Percentiles rank a stretch among this genome's conserved stretches.
phyloP scores from a whole-genome alignment of 2,797 vertebrate species.

The Myotis pilosus region DNA sequence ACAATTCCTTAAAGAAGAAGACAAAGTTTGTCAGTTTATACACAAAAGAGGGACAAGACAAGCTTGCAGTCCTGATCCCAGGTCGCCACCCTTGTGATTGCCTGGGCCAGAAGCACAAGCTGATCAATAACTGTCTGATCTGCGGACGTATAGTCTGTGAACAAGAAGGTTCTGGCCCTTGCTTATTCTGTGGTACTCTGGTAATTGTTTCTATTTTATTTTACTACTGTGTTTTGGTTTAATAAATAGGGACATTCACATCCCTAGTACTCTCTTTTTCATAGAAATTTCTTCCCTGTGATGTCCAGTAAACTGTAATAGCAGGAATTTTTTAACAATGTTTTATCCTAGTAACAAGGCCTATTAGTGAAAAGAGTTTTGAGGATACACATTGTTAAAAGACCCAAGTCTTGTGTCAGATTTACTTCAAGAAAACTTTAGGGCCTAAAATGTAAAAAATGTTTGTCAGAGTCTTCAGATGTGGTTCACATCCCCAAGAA shows the following conservation, averaged over 20 bases:
- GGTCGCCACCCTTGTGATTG: slow-evolving; percentile 94
- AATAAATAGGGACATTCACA: background rate
- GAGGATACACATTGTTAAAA: background rate
- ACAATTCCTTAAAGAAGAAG: slow-evolving; percentile 90
- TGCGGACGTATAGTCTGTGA: slow-evolving; percentile 97
- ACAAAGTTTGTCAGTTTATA: slow-evolving; percentile 94
- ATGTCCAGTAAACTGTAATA: slow-evolving; percentile 18
- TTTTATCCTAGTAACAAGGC: background rate
- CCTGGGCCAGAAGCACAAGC: slow-evolving; percentile 95
- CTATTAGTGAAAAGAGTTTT: slow-evolving; percentile 14
- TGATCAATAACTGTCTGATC: slow-evolving; percentile 96
- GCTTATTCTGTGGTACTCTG: slow-evolving; percentile 94
- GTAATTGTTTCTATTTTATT: slow-evolving; percentile 80
- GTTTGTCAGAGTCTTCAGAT: background rate
- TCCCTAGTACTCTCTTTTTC: slow-evolving; percentile 30
- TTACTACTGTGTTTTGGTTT: background rate
- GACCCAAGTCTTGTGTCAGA: background rate
- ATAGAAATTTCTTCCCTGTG: slow-evolving; percentile 3
- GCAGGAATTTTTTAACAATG: background rate
- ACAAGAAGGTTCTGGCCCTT: slow-evolving; percentile 97
- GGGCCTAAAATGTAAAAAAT: background rate
- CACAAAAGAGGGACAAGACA: slow-evolving; percentile 94
- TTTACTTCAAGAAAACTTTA: slow-evolving; percentile 23
- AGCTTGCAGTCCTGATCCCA: slow-evolving; percentile 90
- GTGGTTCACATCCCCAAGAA: background rate